Evolutionary conservation across 2,113 vertebrate genomes (phyloP), one percentile per base, ranked within the genome.

Genomic region (Xerus inauris): DNA sequence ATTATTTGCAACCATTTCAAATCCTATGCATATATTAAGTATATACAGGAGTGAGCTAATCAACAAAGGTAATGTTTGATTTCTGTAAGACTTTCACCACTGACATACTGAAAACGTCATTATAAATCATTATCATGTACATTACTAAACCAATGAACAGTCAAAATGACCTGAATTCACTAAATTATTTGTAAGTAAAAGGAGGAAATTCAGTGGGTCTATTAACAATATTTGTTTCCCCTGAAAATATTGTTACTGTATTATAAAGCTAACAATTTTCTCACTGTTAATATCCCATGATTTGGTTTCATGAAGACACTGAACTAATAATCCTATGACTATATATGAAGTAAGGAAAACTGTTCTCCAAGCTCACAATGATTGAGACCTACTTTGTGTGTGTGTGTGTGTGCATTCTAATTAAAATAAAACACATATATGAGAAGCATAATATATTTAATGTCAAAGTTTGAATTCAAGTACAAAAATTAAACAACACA

Each of bases 401-500:
- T 69, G 82, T 87, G 57, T 67, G 22, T 24, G 9, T 72, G 40
- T 7, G 0, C 8, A 95, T 45, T 91, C 17, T 64, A 97, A 93
- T 95, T 95, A 86, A 93, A 98, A 96, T 83, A 95, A 72, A 94
- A 96, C 90, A 95, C 73, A 64, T 67, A 76, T 91, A 86, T 87
- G 94, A 89, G 81, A 97, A 96, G 97, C 96, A 98, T 92, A 89
- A 91, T 84, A 95, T 98, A 97, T 99, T 99, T 99, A 98, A 98
- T 99, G 97, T 96, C 94, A 93, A 97, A 98, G 77, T 97, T 97
- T 97, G 89, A 98, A 98, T 98, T 98, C 59, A 97, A 98, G 93
- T 98, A 98, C 97, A 98, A 97, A 98, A 98, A 98, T 98, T 97
- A 98, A 98, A 99, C 98, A 98, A 98, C 98, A 98, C 98, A 98